These are phyloP conservation scores for Scolanthus callimorphus DNA, from an alignment of 92 coral and sea anemone species.

Conservation along the genomic window DNA sequence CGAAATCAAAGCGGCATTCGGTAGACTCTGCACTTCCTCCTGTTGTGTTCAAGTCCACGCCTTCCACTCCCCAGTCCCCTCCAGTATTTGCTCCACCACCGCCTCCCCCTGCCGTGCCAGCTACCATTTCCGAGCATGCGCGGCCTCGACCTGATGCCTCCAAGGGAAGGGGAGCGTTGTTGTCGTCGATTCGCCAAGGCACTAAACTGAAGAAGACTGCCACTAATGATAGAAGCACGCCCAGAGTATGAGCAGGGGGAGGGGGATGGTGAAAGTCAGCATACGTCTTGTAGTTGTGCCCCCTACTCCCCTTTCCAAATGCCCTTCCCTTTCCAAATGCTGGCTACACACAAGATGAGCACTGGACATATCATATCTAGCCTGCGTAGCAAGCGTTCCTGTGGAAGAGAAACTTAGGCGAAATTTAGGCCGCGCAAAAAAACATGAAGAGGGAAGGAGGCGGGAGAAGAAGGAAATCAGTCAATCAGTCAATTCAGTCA, in stretches of 20 bases:
- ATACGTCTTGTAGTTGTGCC: too few species aligned
- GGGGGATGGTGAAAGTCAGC: too few species aligned
- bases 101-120: conserved; percentile 26
- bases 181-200: conserved; percentile 78
- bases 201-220: conserved; percentile 59
- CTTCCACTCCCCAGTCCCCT: conserved; percentile 14
- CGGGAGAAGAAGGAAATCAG: too few species aligned
- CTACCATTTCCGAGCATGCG: conserved; percentile 14
- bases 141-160: conserved; percentile 23
- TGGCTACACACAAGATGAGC: too few species aligned
- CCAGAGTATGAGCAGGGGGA: conserved; percentile 59
- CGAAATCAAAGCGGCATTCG: conserved; percentile 42
- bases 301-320: too few species aligned
- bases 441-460: too few species aligned
- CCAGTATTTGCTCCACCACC: conserved; percentile 32
- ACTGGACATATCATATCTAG: too few species aligned
- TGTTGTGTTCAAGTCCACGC: conserved; percentile 19
- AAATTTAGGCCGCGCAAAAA: too few species aligned
- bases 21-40: conserved; percentile 19
- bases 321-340: too few species aligned
- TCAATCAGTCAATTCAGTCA: too few species aligned
- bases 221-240: conserved; percentile 80
- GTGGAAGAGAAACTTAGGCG: too few species aligned
- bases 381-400: too few species aligned
- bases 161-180: conserved; percentile 56